Evolutionary conservation across 2,888 invertebrate genomes (phyloP), one percentile per base, ranked within the genome.

Genomic region (Clivina fossor): DNA sequence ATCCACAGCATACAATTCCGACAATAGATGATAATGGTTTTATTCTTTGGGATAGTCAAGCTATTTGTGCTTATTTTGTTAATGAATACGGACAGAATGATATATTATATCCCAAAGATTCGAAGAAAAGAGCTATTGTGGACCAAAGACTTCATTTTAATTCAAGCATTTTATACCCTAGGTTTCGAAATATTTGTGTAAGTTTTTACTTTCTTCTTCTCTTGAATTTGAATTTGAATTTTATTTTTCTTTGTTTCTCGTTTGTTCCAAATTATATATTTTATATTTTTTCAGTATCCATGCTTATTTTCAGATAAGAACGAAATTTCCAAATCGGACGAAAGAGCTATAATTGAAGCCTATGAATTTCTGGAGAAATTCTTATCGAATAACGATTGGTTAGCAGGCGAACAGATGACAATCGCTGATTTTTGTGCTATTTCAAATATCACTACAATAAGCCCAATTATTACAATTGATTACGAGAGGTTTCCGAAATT

Each of bases 1-100:
- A 85, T 66, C 82, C 82, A 2, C 75, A 83, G 28, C 80, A 81
- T 61, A 79, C 83, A 63, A 79, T 87, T 19, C 88, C 88, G 19
- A 81, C 81, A 1, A 65, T 87, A 61, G 70, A 79, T 22, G 80
- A 80, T 44, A 77, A 78, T 51, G 76, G 78, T 9, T 73, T 77
- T 9, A 75, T 77, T 24, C 69, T 82, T 9, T 76, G 75, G 74
- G 87, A 88, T 66, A 85, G 85, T 56, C 85, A 85, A 64, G 84
- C 83, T 1, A 86, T 86, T 62, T 76, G 72, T 41, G 68, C 78
- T 1, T 85, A 85, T 66, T 70, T 87, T 53, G 81, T 82, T 35
- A 76, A 74, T 37, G 80, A 81, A 67, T 84, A 83, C 61, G 77
- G 74, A 16, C 70, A 72, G 9, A 72, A 78, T 37, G 78, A 81